A percentile compares a stretch with the other conserved stretches of the same genome.
These are phyloP conservation scores for Apodemia arnacis DNA, from an alignment of 2,888 invertebrate species.

Conservation along the genomic window DNA sequence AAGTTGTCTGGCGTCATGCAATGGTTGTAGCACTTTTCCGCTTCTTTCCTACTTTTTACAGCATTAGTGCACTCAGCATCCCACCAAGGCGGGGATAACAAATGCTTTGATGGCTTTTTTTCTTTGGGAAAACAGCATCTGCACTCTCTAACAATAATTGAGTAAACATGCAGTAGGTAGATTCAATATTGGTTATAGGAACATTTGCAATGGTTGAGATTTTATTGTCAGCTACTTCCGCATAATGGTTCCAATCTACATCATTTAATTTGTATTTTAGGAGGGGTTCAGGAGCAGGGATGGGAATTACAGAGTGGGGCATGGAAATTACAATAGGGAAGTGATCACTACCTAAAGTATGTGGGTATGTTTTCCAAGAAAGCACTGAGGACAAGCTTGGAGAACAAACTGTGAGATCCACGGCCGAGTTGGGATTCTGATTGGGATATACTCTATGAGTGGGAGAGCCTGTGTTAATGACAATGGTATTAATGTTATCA, in stretches of 20 bases:
- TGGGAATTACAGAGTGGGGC: background rate
- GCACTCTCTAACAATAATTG: background rate
- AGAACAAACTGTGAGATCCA: slow-evolving; percentile 36
- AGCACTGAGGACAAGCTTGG: background rate
- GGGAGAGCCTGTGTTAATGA: slow-evolving; percentile 41
- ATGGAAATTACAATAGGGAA: background rate
- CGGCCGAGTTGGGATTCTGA: slow-evolving; percentile 31
- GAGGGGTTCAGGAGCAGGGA: background rate
- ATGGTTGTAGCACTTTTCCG: background rate
- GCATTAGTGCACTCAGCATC: background rate
- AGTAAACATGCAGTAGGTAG: background rate
- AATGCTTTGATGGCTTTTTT: background rate
- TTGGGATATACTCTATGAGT: slow-evolving; percentile 35
- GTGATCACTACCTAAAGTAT: background rate
- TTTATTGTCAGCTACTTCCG: background rate
- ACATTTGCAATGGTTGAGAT: background rate
- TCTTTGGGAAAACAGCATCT: background rate
- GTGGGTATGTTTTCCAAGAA: background rate
- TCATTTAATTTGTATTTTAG: background rate
- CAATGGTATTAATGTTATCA: slow-evolving; percentile 38
- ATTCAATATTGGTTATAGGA: background rate
- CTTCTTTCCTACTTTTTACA: background rate
- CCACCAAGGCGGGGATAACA: background rate
- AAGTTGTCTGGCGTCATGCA: background rate
- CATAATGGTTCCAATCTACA: background rate